These are phyloP conservation scores for Macropis europaea DNA, from an alignment of 2,888 invertebrate species.

Conservation along the genomic window DNA sequence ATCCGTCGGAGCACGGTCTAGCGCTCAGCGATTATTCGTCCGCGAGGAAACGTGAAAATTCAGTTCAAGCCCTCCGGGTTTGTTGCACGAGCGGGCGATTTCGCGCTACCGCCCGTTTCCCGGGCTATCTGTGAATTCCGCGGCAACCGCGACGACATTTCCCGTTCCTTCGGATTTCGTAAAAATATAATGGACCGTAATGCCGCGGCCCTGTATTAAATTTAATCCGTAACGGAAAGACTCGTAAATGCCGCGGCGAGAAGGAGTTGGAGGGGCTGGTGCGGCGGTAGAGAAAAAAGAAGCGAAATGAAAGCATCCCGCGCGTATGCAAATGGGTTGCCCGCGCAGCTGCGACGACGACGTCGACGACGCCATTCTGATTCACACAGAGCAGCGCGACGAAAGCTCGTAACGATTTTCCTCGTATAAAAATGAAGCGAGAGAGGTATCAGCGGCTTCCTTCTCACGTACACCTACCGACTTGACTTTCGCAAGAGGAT, in stretches of 20 bases:
- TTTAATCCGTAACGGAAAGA: slow-evolving; percentile 50
- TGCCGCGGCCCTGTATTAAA: slow-evolving; percentile 41
- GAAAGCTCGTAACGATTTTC: slow-evolving; percentile 55
- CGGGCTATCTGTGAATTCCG: not conserved
- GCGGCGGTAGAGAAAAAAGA: not conserved
- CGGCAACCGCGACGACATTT: not conserved
- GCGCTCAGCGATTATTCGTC: not conserved
- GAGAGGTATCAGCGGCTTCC: slow-evolving; percentile 25
- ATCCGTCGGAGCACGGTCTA: not conserved
- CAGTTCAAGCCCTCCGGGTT: too few relatives aligned
- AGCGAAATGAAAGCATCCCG: slow-evolving; percentile 33
- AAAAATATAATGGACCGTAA: slow-evolving; percentile 33
- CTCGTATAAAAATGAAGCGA: slow-evolving; percentile 46
- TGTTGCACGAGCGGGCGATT: not conserved
- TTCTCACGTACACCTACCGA: not conserved
- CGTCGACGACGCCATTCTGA: slow-evolving; percentile 34
- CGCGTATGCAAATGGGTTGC: slow-evolving; percentile 50
- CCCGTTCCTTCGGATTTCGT: slow-evolving; percentile 27
- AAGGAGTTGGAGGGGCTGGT: not conserved
- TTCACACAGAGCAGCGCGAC: slow-evolving; percentile 32
- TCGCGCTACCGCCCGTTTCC: not conserved
- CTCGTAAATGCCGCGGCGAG: slow-evolving; percentile 13
- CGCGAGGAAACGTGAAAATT: not conserved
- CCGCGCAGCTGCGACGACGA: slow-evolving; percentile 43
- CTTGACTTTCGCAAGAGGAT: not conserved